phyloP scores from a whole-genome alignment of 2,113 vertebrate genomes.

The Acrocephalus arundinaceus region DNA sequence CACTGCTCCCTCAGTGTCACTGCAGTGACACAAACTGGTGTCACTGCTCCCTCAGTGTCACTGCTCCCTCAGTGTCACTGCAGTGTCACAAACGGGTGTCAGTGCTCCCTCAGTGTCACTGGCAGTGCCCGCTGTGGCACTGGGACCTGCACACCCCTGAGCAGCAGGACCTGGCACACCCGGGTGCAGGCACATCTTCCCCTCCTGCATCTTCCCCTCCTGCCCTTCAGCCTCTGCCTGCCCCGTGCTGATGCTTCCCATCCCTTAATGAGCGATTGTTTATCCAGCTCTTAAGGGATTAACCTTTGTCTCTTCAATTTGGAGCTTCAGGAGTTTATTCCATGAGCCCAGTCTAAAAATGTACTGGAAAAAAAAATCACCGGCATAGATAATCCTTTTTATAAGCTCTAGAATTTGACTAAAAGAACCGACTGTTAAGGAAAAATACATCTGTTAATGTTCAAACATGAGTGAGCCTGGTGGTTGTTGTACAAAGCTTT shows the following conservation, averaged over 20 bases:
- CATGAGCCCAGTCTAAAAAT: constrained; percentile 13
- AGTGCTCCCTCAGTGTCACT: too few species aligned
- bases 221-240: neutral
- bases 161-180: neutral
- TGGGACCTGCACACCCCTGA: neutral
- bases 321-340: constrained; percentile 27
- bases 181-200: neutral
- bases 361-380: neutral
- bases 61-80: too few species aligned
- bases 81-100: too few species aligned
- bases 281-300: constrained; percentile 16
- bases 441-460: neutral
- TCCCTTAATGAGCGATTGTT: neutral
- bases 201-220: neutral
- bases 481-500: neutral
- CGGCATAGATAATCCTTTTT: constrained; percentile 4
- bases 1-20: too few species aligned
- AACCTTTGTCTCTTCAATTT: constrained; percentile 29
- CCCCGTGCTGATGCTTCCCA: neutral
- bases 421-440: neutral
- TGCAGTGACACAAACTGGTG: too few species aligned
- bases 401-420: constrained; percentile 10
- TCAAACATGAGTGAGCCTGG: neutral
- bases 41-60: too few species aligned
- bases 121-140: accelerated